These are phyloP conservation scores for Parnassius orleans DNA, from an alignment of 2,888 invertebrate genomes.

Conservation along the genomic window DNA sequence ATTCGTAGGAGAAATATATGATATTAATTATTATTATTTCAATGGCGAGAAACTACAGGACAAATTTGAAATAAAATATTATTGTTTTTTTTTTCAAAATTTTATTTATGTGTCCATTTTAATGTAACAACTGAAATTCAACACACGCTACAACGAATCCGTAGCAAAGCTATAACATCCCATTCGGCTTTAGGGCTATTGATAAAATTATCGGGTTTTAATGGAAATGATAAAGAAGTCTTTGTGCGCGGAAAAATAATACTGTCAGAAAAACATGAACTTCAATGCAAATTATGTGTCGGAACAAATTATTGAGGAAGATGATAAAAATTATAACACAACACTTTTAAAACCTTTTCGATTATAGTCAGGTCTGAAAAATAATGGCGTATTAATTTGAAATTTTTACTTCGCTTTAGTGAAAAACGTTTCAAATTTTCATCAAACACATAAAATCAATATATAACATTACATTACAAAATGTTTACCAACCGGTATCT, in stretches of 20 bases:
- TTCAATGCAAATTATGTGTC: slow-evolving; percentile 13
- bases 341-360: slow-evolving; percentile 5
- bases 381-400: no score
- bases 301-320: background rate
- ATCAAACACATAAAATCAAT: background rate
- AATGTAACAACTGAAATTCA: slow-evolving; percentile 69
- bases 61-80: slow-evolving; percentile 29
- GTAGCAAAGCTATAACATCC: slow-evolving; percentile 74
- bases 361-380: no score
- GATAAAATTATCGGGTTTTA: slow-evolving; percentile 33
- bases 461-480: background rate
- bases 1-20: no score
- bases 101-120: slow-evolving; percentile 75
- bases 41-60: slow-evolving; percentile 13
- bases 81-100: slow-evolving; percentile 48
- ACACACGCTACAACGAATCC: slow-evolving; percentile 66
- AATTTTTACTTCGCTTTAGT: no score
- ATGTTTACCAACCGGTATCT: slow-evolving; percentile 1
- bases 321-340: no score
- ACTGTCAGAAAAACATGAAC: slow-evolving; percentile 22
- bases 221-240: slow-evolving; percentile 24
- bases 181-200: slow-evolving; percentile 50
- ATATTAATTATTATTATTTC: no score
- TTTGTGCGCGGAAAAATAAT: slow-evolving; percentile 35
- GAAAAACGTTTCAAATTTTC: background rate